Evolutionary conservation across 2,888 invertebrate genomes (phyloP).

Genomic region (Cryptocephalus primarius): DNA sequence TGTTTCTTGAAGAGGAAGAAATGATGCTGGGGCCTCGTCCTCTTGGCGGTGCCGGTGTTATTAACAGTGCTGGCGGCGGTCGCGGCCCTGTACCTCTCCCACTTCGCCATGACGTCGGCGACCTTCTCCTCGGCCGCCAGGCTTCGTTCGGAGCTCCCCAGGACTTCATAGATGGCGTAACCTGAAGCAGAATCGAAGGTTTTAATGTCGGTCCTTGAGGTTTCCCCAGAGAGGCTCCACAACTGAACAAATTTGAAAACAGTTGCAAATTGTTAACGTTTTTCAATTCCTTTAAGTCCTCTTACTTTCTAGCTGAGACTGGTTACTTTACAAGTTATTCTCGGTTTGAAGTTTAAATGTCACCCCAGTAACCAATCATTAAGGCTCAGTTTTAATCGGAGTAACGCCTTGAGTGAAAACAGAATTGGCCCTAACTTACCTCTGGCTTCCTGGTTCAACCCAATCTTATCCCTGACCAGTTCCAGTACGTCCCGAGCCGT

Average conservation of each 20-base stretch:
- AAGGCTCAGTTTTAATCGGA: too few relatives aligned
- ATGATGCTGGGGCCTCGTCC: slow-evolving; percentile 44
- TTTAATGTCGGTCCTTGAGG: too few relatives aligned
- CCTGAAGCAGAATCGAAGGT: slow-evolving; percentile 42
- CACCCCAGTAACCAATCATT: too few relatives aligned
- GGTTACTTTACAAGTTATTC: too few relatives aligned
- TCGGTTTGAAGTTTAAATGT: too few relatives aligned
- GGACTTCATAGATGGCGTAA: slow-evolving; percentile 86
- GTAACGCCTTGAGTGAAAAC: too few relatives aligned
- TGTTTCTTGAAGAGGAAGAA: slow-evolving; percentile 74
- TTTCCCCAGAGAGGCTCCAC: background rate
- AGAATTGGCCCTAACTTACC: too few relatives aligned
- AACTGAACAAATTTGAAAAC: background rate
- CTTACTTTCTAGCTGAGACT: too few relatives aligned
- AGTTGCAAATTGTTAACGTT: too few relatives aligned
- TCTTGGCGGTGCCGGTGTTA: slow-evolving; percentile 30
- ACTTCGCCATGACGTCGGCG: slow-evolving; percentile 89
- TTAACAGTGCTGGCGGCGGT: slow-evolving; percentile 27
- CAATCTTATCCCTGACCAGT: slow-evolving; percentile 81
- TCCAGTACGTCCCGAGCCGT: slow-evolving; percentile 83
- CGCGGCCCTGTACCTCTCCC: slow-evolving; percentile 72
- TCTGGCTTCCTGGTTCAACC: slow-evolving; percentile 62
- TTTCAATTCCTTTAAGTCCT: too few relatives aligned
- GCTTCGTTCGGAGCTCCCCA: slow-evolving; percentile 78
- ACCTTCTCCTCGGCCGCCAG: slow-evolving; percentile 78